Evolutionary conservation across 2,797 vertebrate species (phyloP), one percentile per base, ranked within the genome.

Genomic region (Microctenopoma steveboyesi): DNA sequence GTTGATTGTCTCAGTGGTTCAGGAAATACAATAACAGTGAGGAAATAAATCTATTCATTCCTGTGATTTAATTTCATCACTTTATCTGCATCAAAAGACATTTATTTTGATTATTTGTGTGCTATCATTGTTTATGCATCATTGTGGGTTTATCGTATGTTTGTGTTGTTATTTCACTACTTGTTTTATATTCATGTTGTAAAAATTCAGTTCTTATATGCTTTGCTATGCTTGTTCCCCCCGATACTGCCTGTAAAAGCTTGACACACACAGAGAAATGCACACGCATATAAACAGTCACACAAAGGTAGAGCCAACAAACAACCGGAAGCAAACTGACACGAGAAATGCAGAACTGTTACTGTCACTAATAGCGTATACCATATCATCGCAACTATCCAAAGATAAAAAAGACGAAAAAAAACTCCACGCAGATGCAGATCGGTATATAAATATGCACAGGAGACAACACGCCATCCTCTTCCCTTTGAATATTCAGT

Each of bases 401-500:
- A 62, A 27, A 65, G 64, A 65, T 51, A 2, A 73, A 64, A 64
- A 52, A 27, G 57, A 82, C 69, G 22, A 2, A 22, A 22, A 22
- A 22, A 35, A 53, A 43, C 72, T 42, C 16, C 53, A 42, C 33
- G 53, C 25, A 73, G 45, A 77, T 59, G 47, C 68, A 70, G 74
- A 67, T 48, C 47, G 47, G 49, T 74, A 58, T 62, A 70, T 62
- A 74, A 70, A 37, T 60, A 70, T 65, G 67, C 46, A 53, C 56
- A 67, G 62, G 47, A 47, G 39, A 68, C 42, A 68, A 68, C 43
- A 27, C 60, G 42, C 40, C 56, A 64, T 69, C 50, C 46, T 69
- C 66, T 39, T 73, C 48, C 12, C 55, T 83, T 83, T 89, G 80
- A 89, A 88, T 88, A 86, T 89, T 88, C 75, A 84, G 65, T 74